Evolutionary conservation across 2,797 vertebrate species (phyloP).

Genomic region (Eulemur albifrons): DNA sequence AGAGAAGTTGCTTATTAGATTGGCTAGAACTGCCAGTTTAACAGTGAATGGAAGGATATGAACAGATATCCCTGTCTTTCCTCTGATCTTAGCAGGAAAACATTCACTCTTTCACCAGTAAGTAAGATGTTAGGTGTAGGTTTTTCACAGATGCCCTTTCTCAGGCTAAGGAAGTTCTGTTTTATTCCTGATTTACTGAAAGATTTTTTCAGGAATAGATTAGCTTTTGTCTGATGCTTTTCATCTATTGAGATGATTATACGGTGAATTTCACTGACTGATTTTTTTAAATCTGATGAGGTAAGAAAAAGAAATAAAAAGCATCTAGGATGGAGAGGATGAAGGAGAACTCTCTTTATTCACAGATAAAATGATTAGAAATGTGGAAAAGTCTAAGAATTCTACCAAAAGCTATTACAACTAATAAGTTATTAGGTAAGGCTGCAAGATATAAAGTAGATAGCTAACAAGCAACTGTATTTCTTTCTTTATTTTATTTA

Average conservation of each 20-base stretch:
- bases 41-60: neutral
- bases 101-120: neutral
- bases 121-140: neutral
- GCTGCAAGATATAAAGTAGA: neutral
- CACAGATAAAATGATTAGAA: neutral
- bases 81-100: neutral
- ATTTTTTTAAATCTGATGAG: neutral
- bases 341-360: neutral
- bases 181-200: neutral
- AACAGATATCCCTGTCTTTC: neutral
- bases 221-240: neutral
- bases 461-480: neutral
- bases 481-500: neutral
- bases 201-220: neutral
- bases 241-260: neutral
- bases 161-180: neutral
- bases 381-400: conserved; percentile 6
- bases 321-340: neutral
- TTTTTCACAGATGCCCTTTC: neutral
- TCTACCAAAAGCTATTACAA: neutral
- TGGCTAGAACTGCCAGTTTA: neutral
- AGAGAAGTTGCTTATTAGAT: neutral
- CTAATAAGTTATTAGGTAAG: neutral
- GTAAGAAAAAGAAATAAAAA: conserved; percentile 17
- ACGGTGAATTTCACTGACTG: neutral